Conservation (phyloP, 2,113 vertebrate species). For the Psephotus haematonotus region DNA sequence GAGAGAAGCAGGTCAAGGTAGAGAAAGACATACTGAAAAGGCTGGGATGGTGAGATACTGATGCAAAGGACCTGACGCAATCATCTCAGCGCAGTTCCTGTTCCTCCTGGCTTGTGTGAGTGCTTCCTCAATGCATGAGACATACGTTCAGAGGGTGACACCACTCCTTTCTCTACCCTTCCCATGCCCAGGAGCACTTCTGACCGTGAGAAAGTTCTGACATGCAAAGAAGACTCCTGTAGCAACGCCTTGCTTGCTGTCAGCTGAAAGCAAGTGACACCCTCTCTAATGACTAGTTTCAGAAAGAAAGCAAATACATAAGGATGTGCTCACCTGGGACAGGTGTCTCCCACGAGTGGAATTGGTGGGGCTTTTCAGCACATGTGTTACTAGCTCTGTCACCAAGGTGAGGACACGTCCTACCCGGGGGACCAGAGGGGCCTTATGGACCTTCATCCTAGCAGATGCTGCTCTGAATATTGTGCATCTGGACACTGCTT, state of each 20-base stretch:
- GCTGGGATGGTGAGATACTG: background rate
- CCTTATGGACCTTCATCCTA: background rate
- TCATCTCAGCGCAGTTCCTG: slow-evolving; percentile 8
- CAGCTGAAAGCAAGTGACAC: slow-evolving; percentile 66
- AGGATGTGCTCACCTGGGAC: background rate
- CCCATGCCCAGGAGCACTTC: slow-evolving; percentile 22
- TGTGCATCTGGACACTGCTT: background rate
- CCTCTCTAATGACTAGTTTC: slow-evolving; percentile 51
- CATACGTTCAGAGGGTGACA: slow-evolving; percentile 19
- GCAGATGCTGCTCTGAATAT: background rate
- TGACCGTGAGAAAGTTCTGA: slow-evolving; percentile 63
- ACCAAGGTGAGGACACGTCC: background rate
- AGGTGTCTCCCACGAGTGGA: background rate
- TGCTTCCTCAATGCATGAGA: slow-evolving; percentile 51
- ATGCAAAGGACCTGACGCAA: slow-evolving; percentile 34
- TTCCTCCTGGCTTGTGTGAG: slow-evolving; percentile 34
- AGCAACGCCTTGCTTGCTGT: slow-evolving; percentile 49
- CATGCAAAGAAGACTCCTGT: slow-evolving; percentile 20
- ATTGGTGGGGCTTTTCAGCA: background rate
- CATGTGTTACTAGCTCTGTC: background rate
- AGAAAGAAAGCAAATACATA: slow-evolving; percentile 55
- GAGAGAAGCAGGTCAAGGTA: background rate
- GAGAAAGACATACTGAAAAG: background rate
- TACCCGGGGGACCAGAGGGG: background rate
- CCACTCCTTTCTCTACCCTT: slow-evolving; percentile 53